Conservation (phyloP, 1,140 invertebrate genomes). For the Bactericera cockerelli region DNA sequence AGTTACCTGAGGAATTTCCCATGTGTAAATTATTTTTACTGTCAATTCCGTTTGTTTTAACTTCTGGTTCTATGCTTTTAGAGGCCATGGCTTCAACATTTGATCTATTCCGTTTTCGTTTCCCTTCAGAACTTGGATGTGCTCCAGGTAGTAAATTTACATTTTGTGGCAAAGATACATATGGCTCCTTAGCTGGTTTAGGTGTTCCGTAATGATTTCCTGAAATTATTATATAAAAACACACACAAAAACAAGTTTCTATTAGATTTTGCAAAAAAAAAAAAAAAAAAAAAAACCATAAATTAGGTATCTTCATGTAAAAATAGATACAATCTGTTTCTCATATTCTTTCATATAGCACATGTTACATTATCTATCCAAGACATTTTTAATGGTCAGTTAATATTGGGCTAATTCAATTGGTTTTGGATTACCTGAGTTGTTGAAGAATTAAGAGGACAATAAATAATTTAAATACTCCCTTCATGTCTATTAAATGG, state of each 20-base stretch:
- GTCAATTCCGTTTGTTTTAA: neutral
- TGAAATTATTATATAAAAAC: conserved; percentile 17
- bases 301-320: neutral
- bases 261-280: neutral
- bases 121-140: conserved; percentile 39
- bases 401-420: no score
- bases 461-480: no score
- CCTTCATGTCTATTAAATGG: no score
- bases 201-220: conserved; percentile 41
- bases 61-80: conserved; percentile 24
- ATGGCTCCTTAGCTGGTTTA: conserved; percentile 32
- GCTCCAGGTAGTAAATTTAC: conserved; percentile 31
- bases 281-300: no score
- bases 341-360: no score
- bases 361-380: no score
- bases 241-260: neutral
- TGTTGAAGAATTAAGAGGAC: no score
- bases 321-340: neutral
- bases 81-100: conserved; percentile 33
- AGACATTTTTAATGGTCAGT: no score
- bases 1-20: conserved; percentile 9
- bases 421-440: no score
- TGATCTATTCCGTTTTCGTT: conserved; percentile 36
- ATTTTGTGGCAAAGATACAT: conserved; percentile 21
- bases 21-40: neutral